Conservation (phyloP, 2,888 invertebrate species). For the Saturnia japonica region DNA sequence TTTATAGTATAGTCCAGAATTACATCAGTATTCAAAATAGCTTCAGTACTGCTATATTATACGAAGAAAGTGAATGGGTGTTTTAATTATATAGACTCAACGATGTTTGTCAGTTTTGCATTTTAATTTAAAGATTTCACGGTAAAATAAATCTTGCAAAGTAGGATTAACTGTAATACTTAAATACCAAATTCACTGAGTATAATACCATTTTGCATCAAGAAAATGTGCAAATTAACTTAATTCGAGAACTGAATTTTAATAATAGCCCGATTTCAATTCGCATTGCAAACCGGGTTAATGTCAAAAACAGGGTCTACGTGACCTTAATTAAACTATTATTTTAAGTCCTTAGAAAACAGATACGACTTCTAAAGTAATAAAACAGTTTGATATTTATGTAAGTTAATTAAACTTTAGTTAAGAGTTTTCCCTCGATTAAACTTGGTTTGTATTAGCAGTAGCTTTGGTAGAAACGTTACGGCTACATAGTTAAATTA, state of each 20-base stretch:
- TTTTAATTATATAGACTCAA: too few relatives aligned
- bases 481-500: not conserved
- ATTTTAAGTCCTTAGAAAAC: constrained; percentile 20
- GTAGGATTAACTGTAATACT: constrained; percentile 12
- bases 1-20: not conserved
- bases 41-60: not conserved
- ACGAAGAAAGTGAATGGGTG: not conserved
- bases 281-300: constrained; percentile 33
- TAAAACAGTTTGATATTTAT: constrained; percentile 12
- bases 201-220: constrained; percentile 22
- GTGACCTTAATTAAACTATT: constrained; percentile 34
- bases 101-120: constrained; percentile 20
- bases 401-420: constrained; percentile 15
- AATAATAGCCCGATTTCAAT: constrained; percentile 45
- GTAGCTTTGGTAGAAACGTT: not conserved
- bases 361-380: constrained; percentile 14
- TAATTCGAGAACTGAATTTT: constrained; percentile 35
- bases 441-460: not conserved
- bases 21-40: not conserved
- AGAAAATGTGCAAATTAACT: constrained; percentile 25
- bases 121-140: constrained; percentile 24
- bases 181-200: constrained; percentile 1
- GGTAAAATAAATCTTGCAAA: constrained; percentile 17
- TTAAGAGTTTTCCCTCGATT: constrained; percentile 5
- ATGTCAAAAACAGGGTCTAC: constrained; percentile 29